Conservation (phyloP, 2,113 vertebrate species). For the Anhinga anhinga region DNA sequence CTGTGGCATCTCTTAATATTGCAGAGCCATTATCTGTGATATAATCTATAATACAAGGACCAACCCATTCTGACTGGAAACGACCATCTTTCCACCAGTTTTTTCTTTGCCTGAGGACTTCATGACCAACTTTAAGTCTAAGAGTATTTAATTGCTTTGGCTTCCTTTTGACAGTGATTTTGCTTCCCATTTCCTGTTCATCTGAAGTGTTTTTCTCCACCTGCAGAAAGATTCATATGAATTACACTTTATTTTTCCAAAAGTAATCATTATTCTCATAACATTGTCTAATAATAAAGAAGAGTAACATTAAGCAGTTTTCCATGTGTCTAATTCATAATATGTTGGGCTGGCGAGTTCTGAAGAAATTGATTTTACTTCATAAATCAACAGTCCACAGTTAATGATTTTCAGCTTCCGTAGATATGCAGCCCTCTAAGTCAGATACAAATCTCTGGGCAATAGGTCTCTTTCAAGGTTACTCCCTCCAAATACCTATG, state of each 20-base stretch:
- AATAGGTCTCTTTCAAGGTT: background rate
- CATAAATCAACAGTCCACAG: background rate
- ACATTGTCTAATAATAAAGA: background rate
- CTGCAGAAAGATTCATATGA: constrained; percentile 2
- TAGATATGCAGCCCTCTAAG: background rate
- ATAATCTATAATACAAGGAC: constrained; percentile 76
- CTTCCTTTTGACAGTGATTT: constrained; percentile 63
- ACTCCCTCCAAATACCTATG: background rate
- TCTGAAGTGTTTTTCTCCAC: constrained; percentile 24
- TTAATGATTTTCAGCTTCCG: background rate
- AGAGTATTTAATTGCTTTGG: constrained; percentile 68
- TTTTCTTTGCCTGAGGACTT: constrained; percentile 75
- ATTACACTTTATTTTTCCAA: background rate
- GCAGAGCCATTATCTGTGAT: constrained; percentile 74
- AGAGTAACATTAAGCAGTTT: background rate
- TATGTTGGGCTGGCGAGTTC: background rate
- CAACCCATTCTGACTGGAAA: constrained; percentile 75
- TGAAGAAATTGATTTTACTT: background rate
- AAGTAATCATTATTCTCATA: background rate
- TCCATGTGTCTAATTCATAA: background rate
- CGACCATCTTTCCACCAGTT: constrained; percentile 78
- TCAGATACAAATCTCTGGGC: background rate
- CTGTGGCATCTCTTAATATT: constrained; percentile 70
- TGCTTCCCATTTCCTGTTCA: constrained; percentile 45
- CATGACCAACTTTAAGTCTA: constrained; percentile 75